Percentiles rank a stretch among this genome's conserved stretches.
Evolutionary conservation across 2,797 vertebrate genomes (phyloP).

Genomic region (Schizopygopsis pylzovi): DNA sequence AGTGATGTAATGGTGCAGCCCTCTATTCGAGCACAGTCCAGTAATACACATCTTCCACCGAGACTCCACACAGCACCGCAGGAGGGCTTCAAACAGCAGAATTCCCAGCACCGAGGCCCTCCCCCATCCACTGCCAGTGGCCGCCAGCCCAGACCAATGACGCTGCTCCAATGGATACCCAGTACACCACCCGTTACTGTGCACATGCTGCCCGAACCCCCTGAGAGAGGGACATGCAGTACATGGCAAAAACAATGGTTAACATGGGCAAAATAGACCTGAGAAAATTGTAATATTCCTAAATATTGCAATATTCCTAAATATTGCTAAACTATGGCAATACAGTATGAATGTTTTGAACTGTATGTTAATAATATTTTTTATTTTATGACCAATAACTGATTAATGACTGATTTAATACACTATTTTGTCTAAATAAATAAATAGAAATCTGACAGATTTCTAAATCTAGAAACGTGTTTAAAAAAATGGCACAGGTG

Average conservation of each 20-base stretch:
- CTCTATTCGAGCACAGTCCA: conserved; percentile 77
- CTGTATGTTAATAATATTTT: neutral
- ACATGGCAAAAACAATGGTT: conserved; percentile 37
- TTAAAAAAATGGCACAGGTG: neutral
- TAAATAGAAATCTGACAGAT: neutral
- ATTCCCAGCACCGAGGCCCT: conserved; percentile 77
- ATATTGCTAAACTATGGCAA: neutral
- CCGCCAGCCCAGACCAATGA: conserved; percentile 75
- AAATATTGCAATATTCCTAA: neutral
- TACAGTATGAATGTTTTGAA: neutral
- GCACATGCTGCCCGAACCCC: conserved; percentile 72
- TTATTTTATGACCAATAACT: neutral
- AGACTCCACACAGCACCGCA: conserved; percentile 92
- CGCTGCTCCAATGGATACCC: conserved; percentile 79
- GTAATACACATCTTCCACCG: conserved; percentile 86
- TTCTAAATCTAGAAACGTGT: neutral
- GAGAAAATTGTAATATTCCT: neutral
- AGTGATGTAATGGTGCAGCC: conserved; percentile 77
- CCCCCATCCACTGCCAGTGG: conserved; percentile 71
- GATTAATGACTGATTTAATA: neutral
- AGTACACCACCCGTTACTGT: conserved; percentile 77
- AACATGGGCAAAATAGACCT: neutral
- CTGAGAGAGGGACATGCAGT: conserved; percentile 7
- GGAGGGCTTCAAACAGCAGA: conserved; percentile 85
- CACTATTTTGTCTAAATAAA: neutral